phyloP scores from a whole-genome alignment of 2,888 invertebrate genomes.

The Drosophila antonietae region DNA sequence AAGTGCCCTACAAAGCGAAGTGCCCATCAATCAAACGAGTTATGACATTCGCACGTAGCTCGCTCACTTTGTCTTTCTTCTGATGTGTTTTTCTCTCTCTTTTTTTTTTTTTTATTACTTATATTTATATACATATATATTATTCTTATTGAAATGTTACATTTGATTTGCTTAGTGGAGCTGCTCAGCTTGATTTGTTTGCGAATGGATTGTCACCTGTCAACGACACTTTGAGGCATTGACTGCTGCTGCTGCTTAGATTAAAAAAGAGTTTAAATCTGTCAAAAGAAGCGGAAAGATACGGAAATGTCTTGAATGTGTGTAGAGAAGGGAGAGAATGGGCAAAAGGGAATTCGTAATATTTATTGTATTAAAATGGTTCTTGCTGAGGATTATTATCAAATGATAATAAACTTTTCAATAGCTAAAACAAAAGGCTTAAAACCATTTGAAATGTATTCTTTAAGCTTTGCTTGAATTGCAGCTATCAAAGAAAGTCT shows the following conservation, averaged over 20 bases:
- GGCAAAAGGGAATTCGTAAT: not conserved
- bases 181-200: conserved; percentile 49
- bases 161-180: conserved; percentile 65
- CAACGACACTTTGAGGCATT: conserved; percentile 23
- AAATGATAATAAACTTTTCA: not conserved
- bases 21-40: conserved; percentile 72
- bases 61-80: conserved; percentile 4
- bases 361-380: not conserved
- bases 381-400: not conserved
- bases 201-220: conserved; percentile 50
- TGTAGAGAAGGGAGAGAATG: not conserved
- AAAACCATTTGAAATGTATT: not conserved
- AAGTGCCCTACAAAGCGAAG: conserved; percentile 52
- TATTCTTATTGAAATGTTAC: conserved; percentile 70
- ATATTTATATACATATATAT: conserved; percentile 43
- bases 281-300: not conserved
- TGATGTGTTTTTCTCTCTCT: not conserved
- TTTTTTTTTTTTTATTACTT: conserved; percentile 2
- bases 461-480: too few relatives aligned
- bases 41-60: conserved; percentile 66
- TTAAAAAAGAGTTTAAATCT: conserved; percentile 3
- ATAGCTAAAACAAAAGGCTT: not conserved
- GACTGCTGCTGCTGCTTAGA: conserved; percentile 5
- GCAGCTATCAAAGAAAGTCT: too few relatives aligned
- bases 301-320: not conserved